A percentile compares a stretch with the other conserved stretches of the same genome.
These are phyloP conservation scores for Smittia sp. DNA, from an alignment of 2,888 invertebrate species.

Conservation along the genomic window DNA sequence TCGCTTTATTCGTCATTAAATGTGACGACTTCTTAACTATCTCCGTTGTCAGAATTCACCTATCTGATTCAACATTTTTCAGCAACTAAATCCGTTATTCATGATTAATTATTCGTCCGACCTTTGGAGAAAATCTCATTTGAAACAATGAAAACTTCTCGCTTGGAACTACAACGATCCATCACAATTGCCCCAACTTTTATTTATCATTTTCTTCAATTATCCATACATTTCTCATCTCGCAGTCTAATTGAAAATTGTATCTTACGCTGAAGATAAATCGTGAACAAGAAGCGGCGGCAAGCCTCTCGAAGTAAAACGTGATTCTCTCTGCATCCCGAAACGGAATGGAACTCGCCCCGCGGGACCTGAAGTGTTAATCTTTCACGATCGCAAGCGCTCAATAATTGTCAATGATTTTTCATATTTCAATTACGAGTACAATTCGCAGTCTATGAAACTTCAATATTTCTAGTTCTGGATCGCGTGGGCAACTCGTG, in stretches of 20 bases:
- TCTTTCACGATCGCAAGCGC: background rate
- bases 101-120: no score
- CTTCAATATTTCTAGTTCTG: background rate
- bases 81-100: no score
- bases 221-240: background rate
- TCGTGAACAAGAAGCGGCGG: background rate
- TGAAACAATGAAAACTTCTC: no score
- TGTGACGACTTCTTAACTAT: no score
- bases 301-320: background rate
- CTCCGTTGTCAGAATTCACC: no score
- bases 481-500: background rate
- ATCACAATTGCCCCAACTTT: no score
- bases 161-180: no score
- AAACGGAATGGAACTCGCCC: background rate
- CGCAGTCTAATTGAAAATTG: background rate
- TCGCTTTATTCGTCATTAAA: no score
- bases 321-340: background rate
- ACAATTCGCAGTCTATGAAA: background rate
- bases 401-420: constrained; percentile 15
- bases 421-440: background rate
- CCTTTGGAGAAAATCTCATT: no score
- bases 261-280: background rate
- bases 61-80: no score
- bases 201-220: no score
- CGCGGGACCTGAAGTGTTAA: background rate